Conservation (phyloP, 2,113 vertebrate genomes). For the Pteruthius melanotis region DNA sequence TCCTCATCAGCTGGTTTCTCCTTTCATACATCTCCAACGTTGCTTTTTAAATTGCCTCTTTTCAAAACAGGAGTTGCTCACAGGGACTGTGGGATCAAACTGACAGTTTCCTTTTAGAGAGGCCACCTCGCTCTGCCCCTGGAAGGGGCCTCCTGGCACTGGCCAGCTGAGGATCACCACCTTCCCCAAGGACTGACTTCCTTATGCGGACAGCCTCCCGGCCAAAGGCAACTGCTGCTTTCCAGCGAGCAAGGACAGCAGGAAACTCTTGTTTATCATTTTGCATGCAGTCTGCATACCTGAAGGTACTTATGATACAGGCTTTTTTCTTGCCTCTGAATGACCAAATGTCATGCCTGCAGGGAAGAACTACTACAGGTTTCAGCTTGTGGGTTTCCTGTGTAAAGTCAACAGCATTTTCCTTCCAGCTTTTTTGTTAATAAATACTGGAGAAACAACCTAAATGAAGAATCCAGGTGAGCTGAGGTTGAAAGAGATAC, state of each 20-base stretch:
- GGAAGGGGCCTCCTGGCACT: background rate
- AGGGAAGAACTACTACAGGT: background rate
- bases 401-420: background rate
- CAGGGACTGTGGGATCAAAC: background rate
- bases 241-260: background rate
- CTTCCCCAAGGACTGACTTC: background rate
- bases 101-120: background rate
- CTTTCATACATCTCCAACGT: accelerated
- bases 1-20: background rate
- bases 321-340: background rate
- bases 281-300: background rate
- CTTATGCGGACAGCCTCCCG: accelerated
- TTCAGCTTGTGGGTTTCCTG: background rate
- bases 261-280: background rate
- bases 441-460: background rate
- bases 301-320: background rate
- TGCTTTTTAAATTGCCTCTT: background rate
- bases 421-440: background rate
- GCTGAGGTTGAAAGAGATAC: background rate
- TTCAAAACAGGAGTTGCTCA: background rate
- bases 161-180: background rate
- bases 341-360: background rate
- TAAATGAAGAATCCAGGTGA: background rate
- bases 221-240: background rate
- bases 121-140: background rate